phyloP scores from a whole-genome alignment of 2,888 invertebrate genomes.

The Drosophila emarginata region DNA sequence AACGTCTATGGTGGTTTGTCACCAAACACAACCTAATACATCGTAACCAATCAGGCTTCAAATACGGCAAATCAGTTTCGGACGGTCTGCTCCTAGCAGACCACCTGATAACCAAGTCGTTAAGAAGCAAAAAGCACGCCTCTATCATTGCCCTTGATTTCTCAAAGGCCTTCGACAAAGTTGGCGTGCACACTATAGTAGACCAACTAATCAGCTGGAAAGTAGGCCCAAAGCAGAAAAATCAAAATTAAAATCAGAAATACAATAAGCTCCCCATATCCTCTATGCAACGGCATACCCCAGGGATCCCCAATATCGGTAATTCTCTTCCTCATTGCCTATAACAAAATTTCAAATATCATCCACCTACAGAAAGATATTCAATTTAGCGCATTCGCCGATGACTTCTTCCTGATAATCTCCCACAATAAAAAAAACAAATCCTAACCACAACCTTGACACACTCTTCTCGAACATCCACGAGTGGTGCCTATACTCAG shows the following conservation, averaged over 20 bases:
- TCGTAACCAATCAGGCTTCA: background rate
- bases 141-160: background rate
- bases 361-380: background rate
- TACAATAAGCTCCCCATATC: background rate
- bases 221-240: background rate
- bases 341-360: background rate
- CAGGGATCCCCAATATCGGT: background rate
- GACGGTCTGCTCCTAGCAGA: background rate
- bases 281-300: background rate
- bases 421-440: background rate
- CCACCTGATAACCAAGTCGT: background rate
- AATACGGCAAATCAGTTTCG: background rate
- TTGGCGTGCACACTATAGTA: background rate
- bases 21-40: background rate
- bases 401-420: background rate
- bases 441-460: background rate
- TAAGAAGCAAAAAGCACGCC: background rate
- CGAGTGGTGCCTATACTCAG: background rate
- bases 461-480: background rate
- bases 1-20: constrained; percentile 1
- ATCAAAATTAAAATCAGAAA: background rate
- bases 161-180: background rate
- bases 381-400: background rate
- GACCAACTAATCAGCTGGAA: background rate
- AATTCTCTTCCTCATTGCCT: background rate